Evolutionary conservation across 2,888 invertebrate genomes (phyloP), one percentile per base, ranked within the genome.

Genomic region (Leptinotarsa rubiginosa): DNA sequence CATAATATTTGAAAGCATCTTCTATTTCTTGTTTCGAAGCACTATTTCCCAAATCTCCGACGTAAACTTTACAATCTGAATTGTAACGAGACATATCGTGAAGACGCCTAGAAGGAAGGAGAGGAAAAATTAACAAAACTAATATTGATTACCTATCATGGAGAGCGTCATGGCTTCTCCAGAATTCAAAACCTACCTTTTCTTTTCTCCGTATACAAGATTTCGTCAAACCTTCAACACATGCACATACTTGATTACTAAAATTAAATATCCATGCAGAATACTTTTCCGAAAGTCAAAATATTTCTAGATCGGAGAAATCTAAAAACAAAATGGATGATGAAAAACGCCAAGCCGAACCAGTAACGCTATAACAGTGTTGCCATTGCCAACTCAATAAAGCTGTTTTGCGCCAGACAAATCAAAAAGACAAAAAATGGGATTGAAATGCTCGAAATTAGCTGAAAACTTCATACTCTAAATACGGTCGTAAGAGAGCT

Each of bases 11-110:
- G 87, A 97, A 97, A 13, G 95, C 92, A 84, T 94, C 94, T 87
- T 97, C 97, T 75, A 96, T 92, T 88, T 96, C 96, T 86, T 95
- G 94, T 88, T 96, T 96, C 16, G 96, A 95, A 7, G 96, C 96
- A 84, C 96, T 96, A 81, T 95, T 95, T 10, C 96, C 96, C 78
- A 97, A 90, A 86, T 97, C 97, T 22, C 97, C 97, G 41, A 97
- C 95, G 86, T 97, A 97, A 0, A 97, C 96, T 88, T 97, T 97
- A 89, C 96, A 96, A 89, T 97, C 97, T 72, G 92, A 92, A 69
- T 75, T 76, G 86, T 94, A 93, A 74, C 95, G 91, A 80, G 94
- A 94, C 93, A 94, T 94, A 86, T 88, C 88, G 22, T 31, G n/a
- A 13, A n/a, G 7, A 20, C 16, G 22, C 20, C 66, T 66, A 47